phyloP scores from a whole-genome alignment of 2,888 invertebrate species.

The Elaeidobius kamerunicus region DNA sequence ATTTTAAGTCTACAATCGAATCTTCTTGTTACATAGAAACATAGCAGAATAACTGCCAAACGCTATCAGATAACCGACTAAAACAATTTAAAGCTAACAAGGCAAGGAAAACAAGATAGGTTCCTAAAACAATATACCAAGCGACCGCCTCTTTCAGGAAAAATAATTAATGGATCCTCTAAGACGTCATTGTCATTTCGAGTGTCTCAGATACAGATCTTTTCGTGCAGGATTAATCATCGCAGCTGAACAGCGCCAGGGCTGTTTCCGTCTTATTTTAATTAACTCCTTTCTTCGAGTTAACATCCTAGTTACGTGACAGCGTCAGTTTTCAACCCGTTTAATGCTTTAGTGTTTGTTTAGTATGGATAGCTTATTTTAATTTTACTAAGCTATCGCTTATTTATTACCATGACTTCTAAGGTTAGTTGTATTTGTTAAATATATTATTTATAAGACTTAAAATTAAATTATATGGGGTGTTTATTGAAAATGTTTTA shows the following conservation, averaged over 20 bases:
- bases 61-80: conserved; percentile 10
- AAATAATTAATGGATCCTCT: conserved; percentile 24
- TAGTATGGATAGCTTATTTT: too few species aligned
- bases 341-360: conserved; percentile 19
- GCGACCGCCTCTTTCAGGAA: conserved; percentile 12
- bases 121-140: conserved; percentile 10
- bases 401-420: too few species aligned
- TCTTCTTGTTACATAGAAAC: too few species aligned
- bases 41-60: conserved; percentile 10
- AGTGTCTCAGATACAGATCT: conserved; percentile 28
- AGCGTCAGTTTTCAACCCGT: conserved; percentile 24
- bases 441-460: too few species aligned
- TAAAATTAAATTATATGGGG: too few species aligned
- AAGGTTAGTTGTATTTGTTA: too few species aligned
- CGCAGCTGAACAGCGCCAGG: conserved; percentile 22
- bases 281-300: conserved; percentile 30
- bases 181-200: conserved; percentile 28
- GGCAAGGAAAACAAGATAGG: conserved; percentile 9
- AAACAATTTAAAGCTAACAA: conserved; percentile 20
- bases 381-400: too few species aligned
- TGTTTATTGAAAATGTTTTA: too few species aligned
- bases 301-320: conserved; percentile 29
- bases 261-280: conserved; percentile 28
- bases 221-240: conserved; percentile 24
- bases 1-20: too few species aligned